Percentiles rank a stretch among this genome's conserved stretches.
Evolutionary conservation across 2,113 vertebrate genomes (phyloP).

Genomic region (Octodon degus): DNA sequence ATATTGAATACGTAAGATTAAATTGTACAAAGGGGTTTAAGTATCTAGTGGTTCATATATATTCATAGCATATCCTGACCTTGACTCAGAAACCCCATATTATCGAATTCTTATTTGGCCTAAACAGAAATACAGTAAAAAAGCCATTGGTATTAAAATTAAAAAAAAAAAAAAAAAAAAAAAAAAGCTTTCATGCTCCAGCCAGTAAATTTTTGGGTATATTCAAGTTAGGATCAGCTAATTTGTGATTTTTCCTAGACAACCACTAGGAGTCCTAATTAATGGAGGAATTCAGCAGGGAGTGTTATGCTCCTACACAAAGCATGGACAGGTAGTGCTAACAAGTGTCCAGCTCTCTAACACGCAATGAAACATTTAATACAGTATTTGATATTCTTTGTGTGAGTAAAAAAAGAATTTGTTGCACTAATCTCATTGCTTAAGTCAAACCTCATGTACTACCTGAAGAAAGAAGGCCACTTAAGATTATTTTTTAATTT

Average conservation of each 20-base stretch:
- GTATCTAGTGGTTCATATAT: neutral
- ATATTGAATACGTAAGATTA: neutral
- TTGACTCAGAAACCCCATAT: neutral
- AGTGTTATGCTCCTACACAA: neutral
- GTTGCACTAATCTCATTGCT: neutral
- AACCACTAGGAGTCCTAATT: neutral
- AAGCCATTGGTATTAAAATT: neutral
- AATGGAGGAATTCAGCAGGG: neutral
- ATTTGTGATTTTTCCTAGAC: neutral
- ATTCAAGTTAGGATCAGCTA: neutral
- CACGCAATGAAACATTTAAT: neutral
- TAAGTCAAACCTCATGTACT: neutral
- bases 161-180: neutral
- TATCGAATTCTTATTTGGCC: neutral
- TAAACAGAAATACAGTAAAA: neutral
- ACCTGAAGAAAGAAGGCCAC: constrained; percentile 50
- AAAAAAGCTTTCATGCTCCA: neutral
- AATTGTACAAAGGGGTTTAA: neutral
- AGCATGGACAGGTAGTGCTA: neutral
- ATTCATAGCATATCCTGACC: neutral
- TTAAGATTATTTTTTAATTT: constrained; percentile 53
- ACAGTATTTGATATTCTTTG: neutral
- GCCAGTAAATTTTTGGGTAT: neutral
- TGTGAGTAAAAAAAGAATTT: neutral
- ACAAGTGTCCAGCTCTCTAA: neutral